Conservation (phyloP, 2,888 invertebrate species). For the Alcis repandata region DNA sequence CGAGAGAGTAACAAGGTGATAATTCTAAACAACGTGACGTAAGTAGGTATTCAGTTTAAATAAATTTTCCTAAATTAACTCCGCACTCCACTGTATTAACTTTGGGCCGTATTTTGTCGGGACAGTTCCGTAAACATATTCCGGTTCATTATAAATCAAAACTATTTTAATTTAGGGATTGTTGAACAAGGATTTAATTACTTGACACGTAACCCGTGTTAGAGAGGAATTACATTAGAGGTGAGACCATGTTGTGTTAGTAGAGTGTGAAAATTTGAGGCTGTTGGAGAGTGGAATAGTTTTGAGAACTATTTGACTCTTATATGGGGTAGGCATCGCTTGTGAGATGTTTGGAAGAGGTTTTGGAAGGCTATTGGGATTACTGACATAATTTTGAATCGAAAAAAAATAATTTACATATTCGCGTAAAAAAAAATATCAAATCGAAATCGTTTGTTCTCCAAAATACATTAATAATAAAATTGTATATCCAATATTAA, state of each 20-base stretch:
- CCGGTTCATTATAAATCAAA: conserved; percentile 32
- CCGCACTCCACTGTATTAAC: conserved; percentile 5
- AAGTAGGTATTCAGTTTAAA: conserved; percentile 3
- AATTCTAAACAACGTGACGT: conserved; percentile 14
- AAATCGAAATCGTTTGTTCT: too few relatives aligned
- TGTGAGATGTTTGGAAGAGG: not conserved
- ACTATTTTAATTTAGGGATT: conserved; percentile 29
- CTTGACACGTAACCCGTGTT: conserved; percentile 20
- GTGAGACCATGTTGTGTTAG: conserved; percentile 1
- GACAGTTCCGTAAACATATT: conserved; percentile 32
- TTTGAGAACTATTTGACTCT: not conserved
- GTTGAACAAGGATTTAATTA: conserved; percentile 28
- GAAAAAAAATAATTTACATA: too few relatives aligned
- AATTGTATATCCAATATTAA: too few relatives aligned
- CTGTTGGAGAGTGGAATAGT: conserved; percentile 1
- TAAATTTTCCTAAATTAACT: conserved; percentile 25
- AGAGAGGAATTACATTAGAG: conserved; percentile 6
- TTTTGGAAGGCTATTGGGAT: not conserved
- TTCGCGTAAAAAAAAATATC: too few relatives aligned
- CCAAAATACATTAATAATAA: too few relatives aligned
- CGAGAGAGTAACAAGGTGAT: not conserved
- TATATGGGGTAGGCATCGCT: not conserved
- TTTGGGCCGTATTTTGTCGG: conserved; percentile 11
- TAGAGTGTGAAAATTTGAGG: not conserved
- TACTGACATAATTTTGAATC: too few relatives aligned